Evolutionary conservation across 2,113 vertebrate genomes (phyloP).

Genomic region (Phrynocephalus versicolor): DNA sequence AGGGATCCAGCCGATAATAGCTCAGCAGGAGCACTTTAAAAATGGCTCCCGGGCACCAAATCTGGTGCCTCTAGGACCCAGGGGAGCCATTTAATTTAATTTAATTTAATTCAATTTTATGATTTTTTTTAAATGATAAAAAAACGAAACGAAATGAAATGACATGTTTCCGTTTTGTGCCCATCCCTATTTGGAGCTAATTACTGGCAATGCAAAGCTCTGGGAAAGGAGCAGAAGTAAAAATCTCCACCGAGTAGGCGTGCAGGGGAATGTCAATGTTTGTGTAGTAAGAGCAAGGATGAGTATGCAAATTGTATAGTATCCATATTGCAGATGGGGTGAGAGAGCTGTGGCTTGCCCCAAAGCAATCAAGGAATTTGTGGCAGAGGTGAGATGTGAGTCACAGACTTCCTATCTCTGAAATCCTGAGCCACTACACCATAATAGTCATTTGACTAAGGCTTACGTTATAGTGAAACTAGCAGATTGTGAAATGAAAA

Average conservation of each 20-base stretch:
- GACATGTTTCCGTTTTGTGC: no score
- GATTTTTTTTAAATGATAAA: no score
- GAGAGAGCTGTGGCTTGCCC: conserved; percentile 10
- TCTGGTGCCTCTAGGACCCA: no score
- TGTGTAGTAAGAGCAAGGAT: no score
- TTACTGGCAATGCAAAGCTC: neutral
- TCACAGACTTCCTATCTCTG: neutral
- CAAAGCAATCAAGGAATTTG: neutral
- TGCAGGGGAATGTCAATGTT: neutral
- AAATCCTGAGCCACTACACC: conserved; percentile 3
- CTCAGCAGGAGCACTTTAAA: no score
- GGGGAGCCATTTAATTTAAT: no score
- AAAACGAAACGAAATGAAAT: no score
- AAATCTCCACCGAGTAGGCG: neutral
- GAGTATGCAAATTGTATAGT: neutral
- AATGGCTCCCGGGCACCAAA: no score
- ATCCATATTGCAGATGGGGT: neutral
- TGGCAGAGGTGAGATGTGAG: neutral
- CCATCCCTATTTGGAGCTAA: no score
- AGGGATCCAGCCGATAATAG: no score
- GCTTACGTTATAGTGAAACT: conserved; percentile 7
- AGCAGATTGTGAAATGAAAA: neutral
- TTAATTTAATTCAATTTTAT: no score
- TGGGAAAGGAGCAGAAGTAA: neutral
- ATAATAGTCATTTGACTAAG: neutral